phyloP scores from a whole-genome alignment of 2,797 vertebrate genomes.

The Botia almorhae region DNA sequence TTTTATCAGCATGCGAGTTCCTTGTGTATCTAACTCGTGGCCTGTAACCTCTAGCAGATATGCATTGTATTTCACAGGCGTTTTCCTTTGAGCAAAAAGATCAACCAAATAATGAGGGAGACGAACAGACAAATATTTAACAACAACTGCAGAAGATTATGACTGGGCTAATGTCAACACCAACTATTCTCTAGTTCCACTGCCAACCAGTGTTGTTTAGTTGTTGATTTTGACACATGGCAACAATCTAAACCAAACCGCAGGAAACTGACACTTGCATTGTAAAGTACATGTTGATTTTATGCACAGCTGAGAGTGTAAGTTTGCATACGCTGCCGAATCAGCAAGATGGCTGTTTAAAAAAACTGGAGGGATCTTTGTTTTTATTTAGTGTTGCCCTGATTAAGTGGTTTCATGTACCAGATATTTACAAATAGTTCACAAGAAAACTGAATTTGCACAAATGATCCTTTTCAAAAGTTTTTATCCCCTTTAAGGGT shows the following conservation, averaged over 20 bases:
- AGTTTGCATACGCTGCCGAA: neutral
- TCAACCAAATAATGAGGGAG: neutral
- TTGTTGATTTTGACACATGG: neutral
- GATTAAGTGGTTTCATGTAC: too few species aligned
- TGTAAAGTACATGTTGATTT: neutral
- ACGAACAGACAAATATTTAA: neutral
- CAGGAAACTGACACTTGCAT: neutral
- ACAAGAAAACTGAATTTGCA: too few species aligned
- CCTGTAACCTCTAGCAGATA: too few species aligned
- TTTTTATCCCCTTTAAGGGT: too few species aligned
- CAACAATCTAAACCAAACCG: too few species aligned
- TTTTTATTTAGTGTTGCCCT: too few species aligned
- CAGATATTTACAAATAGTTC: too few species aligned
- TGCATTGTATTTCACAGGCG: too few species aligned
- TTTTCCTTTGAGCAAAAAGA: too few species aligned
- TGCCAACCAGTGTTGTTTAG: neutral
- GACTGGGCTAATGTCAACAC: neutral
- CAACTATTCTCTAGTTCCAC: neutral
- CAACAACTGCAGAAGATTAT: neutral
- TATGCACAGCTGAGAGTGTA: neutral
- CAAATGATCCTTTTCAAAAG: too few species aligned
- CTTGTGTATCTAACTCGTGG: neutral
- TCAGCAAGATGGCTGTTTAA: neutral
- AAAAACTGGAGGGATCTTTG: too few species aligned
- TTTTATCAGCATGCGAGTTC: neutral